Conservation (phyloP, 2,797 vertebrate species). For the Protosalanx chinensis region DNA sequence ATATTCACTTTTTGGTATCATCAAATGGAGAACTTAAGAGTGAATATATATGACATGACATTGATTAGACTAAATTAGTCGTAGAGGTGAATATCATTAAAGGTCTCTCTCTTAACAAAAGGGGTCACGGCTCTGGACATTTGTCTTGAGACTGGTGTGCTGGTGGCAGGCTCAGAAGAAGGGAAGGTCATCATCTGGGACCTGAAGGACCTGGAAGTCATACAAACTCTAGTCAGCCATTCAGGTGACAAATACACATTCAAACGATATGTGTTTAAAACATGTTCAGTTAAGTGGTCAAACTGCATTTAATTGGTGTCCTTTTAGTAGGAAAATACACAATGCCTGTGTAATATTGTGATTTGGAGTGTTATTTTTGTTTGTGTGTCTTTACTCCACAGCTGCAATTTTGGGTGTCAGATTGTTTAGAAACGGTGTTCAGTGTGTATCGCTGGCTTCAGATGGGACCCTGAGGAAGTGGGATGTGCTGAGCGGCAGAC, state of each 20-base stretch:
- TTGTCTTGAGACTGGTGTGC: constrained; percentile 55
- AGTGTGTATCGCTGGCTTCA: constrained; percentile 71
- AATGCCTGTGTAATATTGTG: not conserved
- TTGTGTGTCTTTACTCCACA: constrained; percentile 35
- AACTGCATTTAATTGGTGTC: not conserved
- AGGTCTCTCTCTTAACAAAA: constrained; percentile 40
- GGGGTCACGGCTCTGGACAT: constrained; percentile 71
- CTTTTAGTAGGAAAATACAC: not conserved
- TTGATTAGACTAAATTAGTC: not conserved
- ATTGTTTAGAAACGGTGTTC: constrained; percentile 52
- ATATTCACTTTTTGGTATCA: too few species aligned
- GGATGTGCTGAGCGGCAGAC: constrained; percentile 69
- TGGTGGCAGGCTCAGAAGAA: constrained; percentile 73
- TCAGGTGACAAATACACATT: constrained; percentile 55
- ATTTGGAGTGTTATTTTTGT: not conserved
- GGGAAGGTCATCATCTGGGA: constrained; percentile 73
- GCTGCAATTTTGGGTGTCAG: constrained; percentile 68
- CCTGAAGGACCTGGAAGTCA: constrained; percentile 58
- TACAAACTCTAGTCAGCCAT: constrained; percentile 71
- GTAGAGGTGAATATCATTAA: not conserved
- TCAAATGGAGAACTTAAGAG: not conserved
- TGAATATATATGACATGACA: not conserved
- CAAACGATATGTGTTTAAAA: not conserved
- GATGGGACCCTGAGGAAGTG: constrained; percentile 73
- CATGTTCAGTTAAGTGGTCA: not conserved